A percentile compares a stretch with the other conserved stretches of the same genome.
These are phyloP conservation scores for Cinclus mexicanus DNA, from an alignment of 2,113 vertebrate species.

Conservation along the genomic window DNA sequence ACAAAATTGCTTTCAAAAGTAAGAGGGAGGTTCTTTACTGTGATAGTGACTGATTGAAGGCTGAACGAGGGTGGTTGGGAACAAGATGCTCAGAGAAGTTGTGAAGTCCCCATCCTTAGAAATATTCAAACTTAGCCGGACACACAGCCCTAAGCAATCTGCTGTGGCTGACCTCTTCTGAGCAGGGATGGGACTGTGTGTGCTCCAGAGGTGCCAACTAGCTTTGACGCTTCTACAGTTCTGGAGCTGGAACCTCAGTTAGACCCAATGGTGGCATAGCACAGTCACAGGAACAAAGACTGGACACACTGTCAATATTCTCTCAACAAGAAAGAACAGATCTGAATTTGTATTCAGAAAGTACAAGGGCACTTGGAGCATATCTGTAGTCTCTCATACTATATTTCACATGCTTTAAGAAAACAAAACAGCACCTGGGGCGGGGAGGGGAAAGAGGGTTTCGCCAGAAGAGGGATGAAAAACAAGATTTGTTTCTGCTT, in stretches of 20 bases:
- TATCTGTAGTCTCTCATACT: not conserved
- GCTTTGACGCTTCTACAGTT: not conserved
- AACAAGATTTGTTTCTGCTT: not conserved
- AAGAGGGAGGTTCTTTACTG: not conserved
- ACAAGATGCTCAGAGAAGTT: not conserved
- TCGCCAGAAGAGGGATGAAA: not conserved
- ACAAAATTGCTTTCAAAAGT: not conserved
- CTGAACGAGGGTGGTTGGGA: not conserved
- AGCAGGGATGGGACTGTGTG: not conserved
- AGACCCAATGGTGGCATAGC: not conserved
- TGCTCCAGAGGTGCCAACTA: not conserved
- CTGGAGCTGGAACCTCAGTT: not conserved
- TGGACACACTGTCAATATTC: not conserved
- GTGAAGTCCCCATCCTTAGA: not conserved
- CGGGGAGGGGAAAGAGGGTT: rapidly evolving
- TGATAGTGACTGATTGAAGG: not conserved
- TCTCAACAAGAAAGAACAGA: not conserved
- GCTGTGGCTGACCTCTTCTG: not conserved
- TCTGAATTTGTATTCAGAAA: not conserved
- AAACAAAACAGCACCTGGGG: not conserved
- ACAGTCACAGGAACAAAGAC: not conserved
- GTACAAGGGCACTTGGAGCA: not conserved
- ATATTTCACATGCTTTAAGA: not conserved
- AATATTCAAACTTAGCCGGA: not conserved
- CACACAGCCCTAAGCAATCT: not conserved